phyloP scores from a whole-genome alignment of 2,797 vertebrate species.

The Erpetoichthys calabaricus region DNA sequence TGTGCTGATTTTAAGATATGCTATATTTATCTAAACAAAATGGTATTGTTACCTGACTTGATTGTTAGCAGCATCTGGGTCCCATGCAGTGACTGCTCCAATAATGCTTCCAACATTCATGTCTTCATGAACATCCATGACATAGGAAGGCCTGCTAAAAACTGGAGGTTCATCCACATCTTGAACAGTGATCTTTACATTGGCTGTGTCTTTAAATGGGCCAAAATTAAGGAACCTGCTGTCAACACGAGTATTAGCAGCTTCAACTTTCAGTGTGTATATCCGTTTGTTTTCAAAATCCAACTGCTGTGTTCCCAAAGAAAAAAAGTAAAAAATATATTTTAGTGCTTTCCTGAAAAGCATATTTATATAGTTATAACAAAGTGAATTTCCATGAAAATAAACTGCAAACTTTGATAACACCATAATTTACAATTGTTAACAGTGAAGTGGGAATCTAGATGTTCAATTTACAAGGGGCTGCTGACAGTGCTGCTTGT shows the following conservation, averaged over 20 bases:
- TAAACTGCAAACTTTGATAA: too few relatives aligned
- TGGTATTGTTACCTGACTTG: conserved; percentile 67
- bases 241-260: conserved; percentile 76
- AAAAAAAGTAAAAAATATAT: neutral
- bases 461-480: too few relatives aligned
- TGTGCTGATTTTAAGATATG: too few relatives aligned
- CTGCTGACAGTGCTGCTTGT: too few relatives aligned
- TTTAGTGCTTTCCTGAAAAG: conserved; percentile 1
- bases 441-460: too few relatives aligned
- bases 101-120: conserved; percentile 74
- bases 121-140: conserved; percentile 91
- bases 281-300: conserved; percentile 85
- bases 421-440: too few relatives aligned
- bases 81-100: conserved; percentile 73
- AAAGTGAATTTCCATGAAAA: too few relatives aligned
- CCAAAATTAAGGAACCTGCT: conserved; percentile 70
- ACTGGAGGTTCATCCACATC: conserved; percentile 81
- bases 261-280: conserved; percentile 80
- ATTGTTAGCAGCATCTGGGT: conserved; percentile 72
- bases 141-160: conserved; percentile 68
- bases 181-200: conserved; percentile 73
- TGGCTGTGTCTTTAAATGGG: conserved; percentile 81
- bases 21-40: too few relatives aligned
- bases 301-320: conserved; percentile 49
- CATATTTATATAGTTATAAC: neutral